Conservation (phyloP, 1,140 invertebrate genomes). For the Monochamus saltuarius region DNA sequence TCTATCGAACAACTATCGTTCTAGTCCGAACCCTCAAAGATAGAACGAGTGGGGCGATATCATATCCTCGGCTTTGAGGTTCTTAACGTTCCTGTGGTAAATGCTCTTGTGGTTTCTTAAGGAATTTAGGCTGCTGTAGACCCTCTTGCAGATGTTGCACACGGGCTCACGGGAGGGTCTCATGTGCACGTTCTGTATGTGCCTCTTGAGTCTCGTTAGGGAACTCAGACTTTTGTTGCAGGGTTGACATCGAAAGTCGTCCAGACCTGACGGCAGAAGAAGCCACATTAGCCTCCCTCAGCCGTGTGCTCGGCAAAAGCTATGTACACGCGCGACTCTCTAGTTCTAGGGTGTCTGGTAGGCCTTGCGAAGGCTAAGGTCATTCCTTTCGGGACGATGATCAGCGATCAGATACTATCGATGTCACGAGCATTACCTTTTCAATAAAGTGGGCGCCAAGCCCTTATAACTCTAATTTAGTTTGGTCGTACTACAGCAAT, state of each 20-base stretch:
- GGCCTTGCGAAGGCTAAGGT: too few relatives aligned
- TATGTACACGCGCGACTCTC: conserved; percentile 38
- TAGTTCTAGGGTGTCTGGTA: background rate
- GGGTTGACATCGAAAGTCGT: conserved; percentile 82
- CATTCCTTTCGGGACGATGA: background rate
- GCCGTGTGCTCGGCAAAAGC: conserved; percentile 32
- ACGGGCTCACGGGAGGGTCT: conserved; percentile 80
- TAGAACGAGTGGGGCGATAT: conserved; percentile 49
- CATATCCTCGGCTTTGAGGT: conserved; percentile 49
- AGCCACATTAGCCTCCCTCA: conserved; percentile 42
- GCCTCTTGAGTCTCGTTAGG: conserved; percentile 78
- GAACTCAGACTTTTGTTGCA: conserved; percentile 86
- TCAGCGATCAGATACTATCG: too few relatives aligned
- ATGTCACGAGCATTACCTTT: too few relatives aligned
- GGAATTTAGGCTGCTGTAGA: conserved; percentile 84
- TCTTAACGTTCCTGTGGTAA: conserved; percentile 73
- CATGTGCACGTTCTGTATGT: conserved; percentile 86
- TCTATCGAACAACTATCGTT: background rate
- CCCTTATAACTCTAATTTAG: too few relatives aligned
- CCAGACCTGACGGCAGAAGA: conserved; percentile 55
- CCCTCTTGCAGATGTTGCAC: conserved; percentile 85
- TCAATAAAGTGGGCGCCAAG: too few relatives aligned
- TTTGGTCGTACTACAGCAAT: too few relatives aligned
- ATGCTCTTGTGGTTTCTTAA: conserved; percentile 87
- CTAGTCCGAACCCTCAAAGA: conserved; percentile 30